phyloP scores from a whole-genome alignment of 2,113 vertebrate genomes.

The Gallinago jamesoni region DNA sequence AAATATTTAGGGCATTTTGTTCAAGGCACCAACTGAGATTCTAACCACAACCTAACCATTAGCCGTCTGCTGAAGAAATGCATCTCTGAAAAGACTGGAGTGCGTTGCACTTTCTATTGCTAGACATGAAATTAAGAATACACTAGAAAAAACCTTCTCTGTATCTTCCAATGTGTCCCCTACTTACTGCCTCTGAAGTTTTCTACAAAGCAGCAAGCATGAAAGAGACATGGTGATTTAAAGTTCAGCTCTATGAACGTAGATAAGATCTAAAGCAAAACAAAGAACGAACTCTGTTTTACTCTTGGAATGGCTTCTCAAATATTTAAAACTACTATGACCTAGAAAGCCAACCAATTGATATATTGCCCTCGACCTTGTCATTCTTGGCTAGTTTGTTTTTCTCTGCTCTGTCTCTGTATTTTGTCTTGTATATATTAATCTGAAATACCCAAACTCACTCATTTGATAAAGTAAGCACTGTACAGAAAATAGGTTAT shows the following conservation, averaged over 20 bases:
- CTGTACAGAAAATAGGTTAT: neutral
- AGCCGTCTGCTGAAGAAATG: neutral
- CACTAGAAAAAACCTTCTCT: neutral
- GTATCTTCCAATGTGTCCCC: neutral
- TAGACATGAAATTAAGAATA: neutral
- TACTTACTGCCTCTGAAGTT: neutral
- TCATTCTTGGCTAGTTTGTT: neutral
- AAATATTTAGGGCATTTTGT: neutral
- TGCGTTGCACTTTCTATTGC: neutral
- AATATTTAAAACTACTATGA: conserved; percentile 51
- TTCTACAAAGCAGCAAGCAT: conserved; percentile 16
- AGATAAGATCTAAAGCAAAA: conserved; percentile 48
- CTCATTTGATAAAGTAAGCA: neutral
- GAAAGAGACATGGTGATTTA: conserved; percentile 49
- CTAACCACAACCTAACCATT: neutral
- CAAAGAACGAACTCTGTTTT: conserved; percentile 13
- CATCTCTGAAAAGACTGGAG: neutral
- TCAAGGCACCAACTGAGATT: neutral
- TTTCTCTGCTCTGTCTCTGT: conserved; percentile 10
- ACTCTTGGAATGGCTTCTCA: conserved; percentile 27
- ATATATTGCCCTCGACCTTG: neutral
- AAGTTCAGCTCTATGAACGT: neutral
- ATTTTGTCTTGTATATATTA: neutral
- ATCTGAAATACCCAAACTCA: neutral
- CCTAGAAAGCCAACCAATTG: neutral